Evolutionary conservation across 2,888 invertebrate species (phyloP).

Genomic region (Caenorhabditis japonica): DNA sequence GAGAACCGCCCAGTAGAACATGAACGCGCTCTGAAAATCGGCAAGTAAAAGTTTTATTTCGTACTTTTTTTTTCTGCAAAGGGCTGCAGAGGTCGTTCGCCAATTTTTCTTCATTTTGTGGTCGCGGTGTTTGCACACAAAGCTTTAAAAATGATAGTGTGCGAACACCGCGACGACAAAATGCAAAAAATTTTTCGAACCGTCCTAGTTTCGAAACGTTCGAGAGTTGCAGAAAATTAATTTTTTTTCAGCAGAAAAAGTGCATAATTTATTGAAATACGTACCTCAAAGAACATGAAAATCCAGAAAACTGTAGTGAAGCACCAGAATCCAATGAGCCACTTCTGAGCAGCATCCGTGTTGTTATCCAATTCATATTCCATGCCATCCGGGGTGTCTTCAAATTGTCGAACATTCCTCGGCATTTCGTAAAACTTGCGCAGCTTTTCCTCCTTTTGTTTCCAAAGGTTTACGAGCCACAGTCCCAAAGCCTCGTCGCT

Average conservation of each 20-base stretch:
- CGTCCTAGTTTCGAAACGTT: too few relatives aligned
- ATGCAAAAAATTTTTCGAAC: too few relatives aligned
- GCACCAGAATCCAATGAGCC: constrained; percentile 67
- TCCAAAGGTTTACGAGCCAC: constrained; percentile 78
- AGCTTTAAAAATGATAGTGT: too few relatives aligned
- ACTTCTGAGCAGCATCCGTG: constrained; percentile 53
- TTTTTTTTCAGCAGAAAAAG: too few relatives aligned
- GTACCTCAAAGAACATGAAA: constrained; percentile 58
- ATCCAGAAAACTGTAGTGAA: constrained; percentile 71
- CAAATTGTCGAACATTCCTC: constrained; percentile 43
- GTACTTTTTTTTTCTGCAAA: too few relatives aligned
- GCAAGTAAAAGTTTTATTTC: not conserved
- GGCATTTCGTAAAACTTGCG: constrained; percentile 57
- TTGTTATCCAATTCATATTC: constrained; percentile 53
- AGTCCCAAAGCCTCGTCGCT: constrained; percentile 73
- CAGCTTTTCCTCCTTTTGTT: constrained; percentile 78
- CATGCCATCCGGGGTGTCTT: constrained; percentile 38
- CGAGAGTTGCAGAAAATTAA: too few relatives aligned
- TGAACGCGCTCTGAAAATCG: constrained; percentile 53
- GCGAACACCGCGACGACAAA: too few relatives aligned
- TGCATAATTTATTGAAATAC: too few relatives aligned
- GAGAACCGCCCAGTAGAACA: constrained; percentile 58
- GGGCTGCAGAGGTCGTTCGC: too few relatives aligned
- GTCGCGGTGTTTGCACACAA: too few relatives aligned
- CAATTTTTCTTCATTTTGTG: too few relatives aligned